These are phyloP conservation scores for Myxocyprinus asiaticus DNA, from an alignment of 2,113 vertebrate genomes.

Conservation along the genomic window DNA sequence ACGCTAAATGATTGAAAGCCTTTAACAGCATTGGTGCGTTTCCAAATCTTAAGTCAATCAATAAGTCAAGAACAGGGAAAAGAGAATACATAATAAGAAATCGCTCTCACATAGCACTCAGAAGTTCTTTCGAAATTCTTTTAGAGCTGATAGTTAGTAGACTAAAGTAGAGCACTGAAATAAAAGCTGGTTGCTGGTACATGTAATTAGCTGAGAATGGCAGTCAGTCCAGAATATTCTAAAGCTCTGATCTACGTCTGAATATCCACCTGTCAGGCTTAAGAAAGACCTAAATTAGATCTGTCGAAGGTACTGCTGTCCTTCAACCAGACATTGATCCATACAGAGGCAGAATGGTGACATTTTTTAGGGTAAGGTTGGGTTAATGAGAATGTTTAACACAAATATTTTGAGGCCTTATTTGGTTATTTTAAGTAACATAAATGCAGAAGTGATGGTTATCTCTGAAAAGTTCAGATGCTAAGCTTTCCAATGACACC, in stretches of 20 bases:
- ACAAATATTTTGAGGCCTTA: no score
- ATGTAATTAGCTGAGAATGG: conserved; percentile 10
- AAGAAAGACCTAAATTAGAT: conserved; percentile 1
- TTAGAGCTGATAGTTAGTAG: no score
- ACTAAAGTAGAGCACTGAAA: not conserved
- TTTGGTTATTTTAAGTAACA: no score
- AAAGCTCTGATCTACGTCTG: not conserved
- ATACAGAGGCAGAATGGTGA: not conserved
- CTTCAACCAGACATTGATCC: not conserved
- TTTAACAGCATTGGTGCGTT: conserved; percentile 12
- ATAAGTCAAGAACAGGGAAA: conserved; percentile 15
- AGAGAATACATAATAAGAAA: not conserved
- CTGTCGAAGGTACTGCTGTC: not conserved
- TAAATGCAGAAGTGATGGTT: no score
- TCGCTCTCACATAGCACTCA: no score
- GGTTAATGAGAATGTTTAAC: no score
- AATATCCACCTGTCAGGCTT: conserved; percentile 17
- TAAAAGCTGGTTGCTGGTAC: not conserved
- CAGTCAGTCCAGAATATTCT: conserved; percentile 1
- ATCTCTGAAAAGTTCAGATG: no score
- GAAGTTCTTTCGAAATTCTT: no score
- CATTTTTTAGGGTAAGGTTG: no score
- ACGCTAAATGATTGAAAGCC: conserved; percentile 9
- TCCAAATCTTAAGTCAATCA: conserved; percentile 4
- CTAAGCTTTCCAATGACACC: no score